phyloP scores from a whole-genome alignment of 2,888 invertebrate species.

The Drosophila lutescens region DNA sequence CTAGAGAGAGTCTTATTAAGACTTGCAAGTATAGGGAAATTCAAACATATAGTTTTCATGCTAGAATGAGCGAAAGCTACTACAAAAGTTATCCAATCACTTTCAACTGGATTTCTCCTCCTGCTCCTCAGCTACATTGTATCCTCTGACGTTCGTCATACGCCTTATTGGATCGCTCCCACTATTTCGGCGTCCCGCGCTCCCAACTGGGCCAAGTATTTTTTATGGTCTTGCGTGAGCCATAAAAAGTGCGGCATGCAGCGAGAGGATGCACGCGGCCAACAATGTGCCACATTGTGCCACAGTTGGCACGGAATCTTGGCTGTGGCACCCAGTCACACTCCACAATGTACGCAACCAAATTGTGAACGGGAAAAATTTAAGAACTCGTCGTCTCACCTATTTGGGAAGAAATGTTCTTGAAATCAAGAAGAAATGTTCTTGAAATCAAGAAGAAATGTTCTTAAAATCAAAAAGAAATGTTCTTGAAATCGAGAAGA shows the following conservation, averaged over 20 bases:
- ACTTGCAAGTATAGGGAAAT: too few relatives aligned
- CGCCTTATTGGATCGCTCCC: conserved; percentile 10
- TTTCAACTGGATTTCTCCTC: conserved; percentile 1
- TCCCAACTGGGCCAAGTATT: conserved; percentile 25
- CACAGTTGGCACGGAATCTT: conserved; percentile 15
- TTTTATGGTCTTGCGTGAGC: conserved; percentile 38
- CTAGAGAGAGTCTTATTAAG: too few relatives aligned
- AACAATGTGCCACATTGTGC: conserved; percentile 43
- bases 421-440: too few relatives aligned
- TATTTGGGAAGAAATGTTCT: too few relatives aligned
- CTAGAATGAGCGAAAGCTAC: background rate
- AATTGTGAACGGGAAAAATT: too few relatives aligned
- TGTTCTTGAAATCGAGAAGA: too few relatives aligned
- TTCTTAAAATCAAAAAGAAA: too few relatives aligned
- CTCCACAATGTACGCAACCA: too few relatives aligned
- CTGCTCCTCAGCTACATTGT: conserved; percentile 19
- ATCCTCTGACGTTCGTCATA: conserved; percentile 3
- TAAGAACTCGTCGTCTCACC: too few relatives aligned
- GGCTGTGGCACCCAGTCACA: too few relatives aligned
- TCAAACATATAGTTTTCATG: background rate
- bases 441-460: too few relatives aligned
- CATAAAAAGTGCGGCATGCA: conserved; percentile 36
- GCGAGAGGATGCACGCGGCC: conserved; percentile 31
- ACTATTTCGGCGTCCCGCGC: conserved; percentile 7
- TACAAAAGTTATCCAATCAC: background rate